These are phyloP conservation scores for Rhynchonycteris naso DNA, from an alignment of 2,797 vertebrate genomes.

Conservation along the genomic window DNA sequence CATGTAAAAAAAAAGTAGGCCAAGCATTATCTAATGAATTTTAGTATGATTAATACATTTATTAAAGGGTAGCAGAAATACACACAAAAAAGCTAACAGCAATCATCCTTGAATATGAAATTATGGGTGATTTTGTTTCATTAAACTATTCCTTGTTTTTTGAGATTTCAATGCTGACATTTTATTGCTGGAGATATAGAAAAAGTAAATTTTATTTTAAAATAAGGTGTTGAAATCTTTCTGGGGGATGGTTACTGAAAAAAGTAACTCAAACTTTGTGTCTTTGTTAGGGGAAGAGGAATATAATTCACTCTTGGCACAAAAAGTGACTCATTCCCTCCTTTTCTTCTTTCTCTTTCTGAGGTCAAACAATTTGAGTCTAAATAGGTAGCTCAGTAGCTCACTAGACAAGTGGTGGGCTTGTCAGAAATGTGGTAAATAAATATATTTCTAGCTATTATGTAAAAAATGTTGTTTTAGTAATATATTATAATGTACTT, in stretches of 20 bases:
- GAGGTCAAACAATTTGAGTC: conserved; percentile 34
- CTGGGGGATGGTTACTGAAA: conserved; percentile 53
- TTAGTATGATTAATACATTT: conserved; percentile 1
- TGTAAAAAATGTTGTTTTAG: conserved; percentile 41
- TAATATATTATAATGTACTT: conserved; percentile 46
- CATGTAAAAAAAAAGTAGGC: neutral
- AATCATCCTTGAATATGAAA: neutral
- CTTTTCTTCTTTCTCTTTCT: neutral
- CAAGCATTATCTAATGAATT: conserved; percentile 18
- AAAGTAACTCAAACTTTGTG: conserved; percentile 45
- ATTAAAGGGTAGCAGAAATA: conserved; percentile 30
- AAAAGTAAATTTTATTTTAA: conserved; percentile 51
- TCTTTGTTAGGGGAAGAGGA: conserved; percentile 16
- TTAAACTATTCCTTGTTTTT: conserved; percentile 50
- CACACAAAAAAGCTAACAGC: neutral
- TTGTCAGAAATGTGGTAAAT: neutral
- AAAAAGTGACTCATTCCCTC: conserved; percentile 47
- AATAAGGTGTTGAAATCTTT: conserved; percentile 60
- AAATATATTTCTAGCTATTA: conserved; percentile 32
- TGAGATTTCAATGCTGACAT: conserved; percentile 42
- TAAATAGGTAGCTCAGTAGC: conserved; percentile 19
- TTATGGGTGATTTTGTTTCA: conserved; percentile 37
- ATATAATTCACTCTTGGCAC: conserved; percentile 67
- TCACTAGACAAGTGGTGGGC: conserved; percentile 19
- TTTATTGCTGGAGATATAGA: neutral